A percentile compares a stretch with the other conserved stretches of the same genome.
Conservation (phyloP, 2,113 vertebrate genomes). For the Cyanoramphus novaezelandiae region DNA sequence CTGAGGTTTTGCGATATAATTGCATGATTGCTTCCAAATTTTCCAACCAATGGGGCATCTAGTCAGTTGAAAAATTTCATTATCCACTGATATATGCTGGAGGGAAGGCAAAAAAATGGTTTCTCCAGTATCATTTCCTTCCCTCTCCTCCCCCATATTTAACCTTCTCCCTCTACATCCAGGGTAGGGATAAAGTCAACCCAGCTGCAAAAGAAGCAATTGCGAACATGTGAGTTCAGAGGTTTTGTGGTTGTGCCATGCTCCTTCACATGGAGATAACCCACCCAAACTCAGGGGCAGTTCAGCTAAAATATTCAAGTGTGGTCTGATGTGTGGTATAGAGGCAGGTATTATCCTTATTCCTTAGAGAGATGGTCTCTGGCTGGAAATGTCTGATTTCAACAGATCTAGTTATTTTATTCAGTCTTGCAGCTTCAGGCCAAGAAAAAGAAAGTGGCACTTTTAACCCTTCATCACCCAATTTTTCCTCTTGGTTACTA, state of each 20-base stretch:
- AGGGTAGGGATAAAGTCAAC: neutral
- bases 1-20: conserved; percentile 71
- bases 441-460: neutral
- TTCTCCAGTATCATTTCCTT: neutral
- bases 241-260: neutral
- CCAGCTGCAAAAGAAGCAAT: neutral
- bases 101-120: conserved; percentile 13
- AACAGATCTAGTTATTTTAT: neutral
- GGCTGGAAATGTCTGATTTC: neutral
- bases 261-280: neutral
- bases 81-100: conserved; percentile 52
- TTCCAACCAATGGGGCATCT: conserved; percentile 61
- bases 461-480: neutral
- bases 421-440: neutral
- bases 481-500: neutral
- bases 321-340: neutral
- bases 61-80: conserved; percentile 72
- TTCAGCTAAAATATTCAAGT: neutral
- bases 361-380: neutral
- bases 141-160: neutral
- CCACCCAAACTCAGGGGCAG: neutral
- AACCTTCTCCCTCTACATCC: neutral
- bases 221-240: neutral
- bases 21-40: conserved; percentile 71
- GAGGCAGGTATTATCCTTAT: neutral